These are phyloP conservation scores for Volucella bombylans DNA, from an alignment of 2,888 invertebrate species.

Conservation along the genomic window DNA sequence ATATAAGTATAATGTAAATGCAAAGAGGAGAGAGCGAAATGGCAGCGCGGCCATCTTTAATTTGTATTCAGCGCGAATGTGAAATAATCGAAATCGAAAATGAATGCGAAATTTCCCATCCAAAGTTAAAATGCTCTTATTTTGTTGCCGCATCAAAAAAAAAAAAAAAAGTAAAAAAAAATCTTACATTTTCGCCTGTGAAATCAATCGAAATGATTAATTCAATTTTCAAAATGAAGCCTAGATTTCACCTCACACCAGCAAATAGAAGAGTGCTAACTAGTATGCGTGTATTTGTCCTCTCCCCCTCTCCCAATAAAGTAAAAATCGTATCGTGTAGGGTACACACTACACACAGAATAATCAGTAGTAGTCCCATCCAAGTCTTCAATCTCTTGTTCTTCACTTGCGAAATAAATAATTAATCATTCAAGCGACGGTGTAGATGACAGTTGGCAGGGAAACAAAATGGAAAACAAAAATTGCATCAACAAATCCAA, in stretches of 20 bases:
- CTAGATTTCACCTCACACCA: conserved; percentile 44
- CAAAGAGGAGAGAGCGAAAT: conserved; percentile 26
- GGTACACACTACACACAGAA: conserved; percentile 9
- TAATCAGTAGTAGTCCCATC: conserved; percentile 27
- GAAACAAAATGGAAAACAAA: conserved; percentile 64
- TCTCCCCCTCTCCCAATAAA: conserved; percentile 55
- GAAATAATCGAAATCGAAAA: conserved; percentile 1
- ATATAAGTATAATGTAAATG: conserved; percentile 15
- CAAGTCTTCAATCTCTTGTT: conserved; percentile 53
- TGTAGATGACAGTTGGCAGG: conserved; percentile 72
- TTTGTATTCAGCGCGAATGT: conserved; percentile 63
- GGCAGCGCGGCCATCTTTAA: conserved; percentile 60
- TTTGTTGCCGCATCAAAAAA: conserved; percentile 47
- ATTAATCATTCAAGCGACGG: conserved; percentile 72
- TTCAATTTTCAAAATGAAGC: conserved; percentile 48
- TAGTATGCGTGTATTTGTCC: conserved; percentile 47
- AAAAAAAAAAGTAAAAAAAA: conserved; percentile 16
- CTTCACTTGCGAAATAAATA: conserved; percentile 49
- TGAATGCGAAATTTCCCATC: conserved; percentile 39
- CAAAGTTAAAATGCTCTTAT: conserved; percentile 6
- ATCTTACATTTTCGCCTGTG: conserved; percentile 48
- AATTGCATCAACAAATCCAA: conserved; percentile 78
- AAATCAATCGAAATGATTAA: conserved; percentile 32
- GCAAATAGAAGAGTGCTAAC: conserved; percentile 36
- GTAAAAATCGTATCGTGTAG: conserved; percentile 21